Evolutionary conservation across 2,113 vertebrate genomes (phyloP).

Genomic region (Ammodytes marinus): DNA sequence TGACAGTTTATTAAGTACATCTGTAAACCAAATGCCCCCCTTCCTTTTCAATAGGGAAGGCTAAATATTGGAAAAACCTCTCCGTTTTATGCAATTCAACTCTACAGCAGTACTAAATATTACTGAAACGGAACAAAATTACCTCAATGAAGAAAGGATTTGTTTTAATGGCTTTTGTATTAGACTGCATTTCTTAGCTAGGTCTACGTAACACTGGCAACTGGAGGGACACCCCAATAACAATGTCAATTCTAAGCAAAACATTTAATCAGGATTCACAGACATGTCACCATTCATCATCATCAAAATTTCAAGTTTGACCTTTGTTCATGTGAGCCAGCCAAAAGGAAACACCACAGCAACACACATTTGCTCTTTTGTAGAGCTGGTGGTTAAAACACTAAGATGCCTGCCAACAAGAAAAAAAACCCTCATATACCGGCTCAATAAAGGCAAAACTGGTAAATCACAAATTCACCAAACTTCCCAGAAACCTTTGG

Average conservation of each 20-base stretch:
- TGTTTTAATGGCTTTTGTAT: neutral
- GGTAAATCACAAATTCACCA: slow-evolving; percentile 43
- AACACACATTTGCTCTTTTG: slow-evolving; percentile 49
- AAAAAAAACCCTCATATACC: slow-evolving; percentile 36
- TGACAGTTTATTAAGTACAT: neutral
- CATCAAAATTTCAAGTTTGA: slow-evolving; percentile 50
- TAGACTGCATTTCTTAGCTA: neutral
- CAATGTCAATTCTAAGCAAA: slow-evolving; percentile 21
- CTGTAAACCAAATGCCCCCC: neutral
- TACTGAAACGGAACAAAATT: neutral
- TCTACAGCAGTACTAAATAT: neutral
- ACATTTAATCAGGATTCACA: slow-evolving; percentile 35
- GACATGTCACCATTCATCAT: slow-evolving; percentile 43
- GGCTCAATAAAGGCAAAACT: slow-evolving; percentile 46
- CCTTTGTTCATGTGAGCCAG: slow-evolving; percentile 52
- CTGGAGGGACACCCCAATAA: slow-evolving; percentile 35
- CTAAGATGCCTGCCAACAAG: slow-evolving; percentile 27
- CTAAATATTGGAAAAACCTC: neutral
- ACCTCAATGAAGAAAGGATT: neutral
- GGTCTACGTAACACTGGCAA: slow-evolving; percentile 6
- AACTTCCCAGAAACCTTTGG: slow-evolving; percentile 40
- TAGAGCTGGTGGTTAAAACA: slow-evolving; percentile 50
- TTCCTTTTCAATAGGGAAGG: neutral
- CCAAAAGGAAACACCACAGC: slow-evolving; percentile 14
- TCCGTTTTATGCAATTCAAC: neutral